Base-by-base conservation (phyloP, 1,140 invertebrate genomes). In the Bathynomus jamesi region DNA sequence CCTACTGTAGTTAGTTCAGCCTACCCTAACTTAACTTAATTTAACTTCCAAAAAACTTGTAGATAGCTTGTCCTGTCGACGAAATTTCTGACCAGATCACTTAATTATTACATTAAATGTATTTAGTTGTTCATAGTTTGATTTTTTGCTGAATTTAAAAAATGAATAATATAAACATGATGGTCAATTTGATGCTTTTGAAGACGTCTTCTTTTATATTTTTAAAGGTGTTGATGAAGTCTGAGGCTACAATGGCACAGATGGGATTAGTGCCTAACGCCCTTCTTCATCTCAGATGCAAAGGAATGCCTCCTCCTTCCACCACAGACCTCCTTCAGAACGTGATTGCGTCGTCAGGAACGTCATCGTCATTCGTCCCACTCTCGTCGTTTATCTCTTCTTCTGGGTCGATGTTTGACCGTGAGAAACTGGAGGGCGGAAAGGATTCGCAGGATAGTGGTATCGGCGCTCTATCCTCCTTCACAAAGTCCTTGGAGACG, bases 181-280 rank as follows among this genome's bases (percentile, higher is more conserved):
- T n/a, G n/a, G n/a, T n/a, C n/a, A n/a, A n/a, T n/a, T n/a, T n/a
- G n/a, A n/a, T n/a, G n/a, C n/a, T n/a, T n/a, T n/a, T n/a, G n/a
- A n/a, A n/a, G n/a, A n/a, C n/a, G n/a, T n/a, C n/a, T n/a, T n/a
- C n/a, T n/a, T n/a, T n/a, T n/a, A n/a, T n/a, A n/a, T n/a, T n/a
- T n/a, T n/a, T n/a, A n/a, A n/a, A 77, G 75, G 72, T 77, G 13
- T 46, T 77, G 61, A 69, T 67, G 1, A 68, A 72, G 53, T 70
- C 64, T 1, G 68, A 68, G 10, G 69, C 76, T 0, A 74, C 72
- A 3, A 77, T 77, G 76, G 70, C 61, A 13, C 72, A 77, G 67
- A 31, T 77, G 28, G 76, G 76, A 29, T 69, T 77, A 7, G 71
- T 69, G 0, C 76, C 76, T 24, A 77, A 77, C 46, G 76, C 76